Evolutionary conservation across 2,113 vertebrate genomes (phyloP).

Genomic region (Colistium nudipinnis): DNA sequence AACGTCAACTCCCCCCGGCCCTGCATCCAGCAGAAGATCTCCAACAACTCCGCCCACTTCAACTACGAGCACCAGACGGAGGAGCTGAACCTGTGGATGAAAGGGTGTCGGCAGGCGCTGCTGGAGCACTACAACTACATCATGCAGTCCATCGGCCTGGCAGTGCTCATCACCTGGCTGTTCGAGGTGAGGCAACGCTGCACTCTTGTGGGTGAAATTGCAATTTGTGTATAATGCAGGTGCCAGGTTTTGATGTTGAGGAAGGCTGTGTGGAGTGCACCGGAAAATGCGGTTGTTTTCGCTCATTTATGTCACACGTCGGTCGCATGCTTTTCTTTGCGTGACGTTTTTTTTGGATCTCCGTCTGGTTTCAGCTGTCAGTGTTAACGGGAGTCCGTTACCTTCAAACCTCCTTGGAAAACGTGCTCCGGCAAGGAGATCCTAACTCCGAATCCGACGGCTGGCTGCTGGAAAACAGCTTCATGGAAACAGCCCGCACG

Average conservation of each 20-base stretch:
- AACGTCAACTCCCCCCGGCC: constrained; percentile 86
- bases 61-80: constrained; percentile 86
- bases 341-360: not conserved
- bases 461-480: constrained; percentile 88
- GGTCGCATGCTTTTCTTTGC: not conserved
- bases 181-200: constrained; percentile 83
- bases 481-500: constrained; percentile 87
- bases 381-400: constrained; percentile 89
- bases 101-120: constrained; percentile 85
- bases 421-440: constrained; percentile 84
- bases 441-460: constrained; percentile 86
- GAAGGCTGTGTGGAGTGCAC: not conserved
- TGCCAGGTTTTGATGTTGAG: not conserved
- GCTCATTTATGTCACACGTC: constrained; percentile 1
- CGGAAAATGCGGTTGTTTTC: not conserved
- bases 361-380: constrained; percentile 78
- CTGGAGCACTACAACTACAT: constrained; percentile 86
- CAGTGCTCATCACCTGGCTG: constrained; percentile 86
- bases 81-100: constrained; percentile 87
- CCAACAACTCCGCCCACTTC: constrained; percentile 89
- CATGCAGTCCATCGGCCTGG: constrained; percentile 85
- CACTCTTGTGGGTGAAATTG: not conserved
- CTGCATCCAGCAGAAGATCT: constrained; percentile 88
- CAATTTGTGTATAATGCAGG: not conserved
- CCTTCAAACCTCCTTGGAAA: constrained; percentile 90